Conservation (phyloP, 2,113 vertebrate species). For the Catharus minimus region DNA sequence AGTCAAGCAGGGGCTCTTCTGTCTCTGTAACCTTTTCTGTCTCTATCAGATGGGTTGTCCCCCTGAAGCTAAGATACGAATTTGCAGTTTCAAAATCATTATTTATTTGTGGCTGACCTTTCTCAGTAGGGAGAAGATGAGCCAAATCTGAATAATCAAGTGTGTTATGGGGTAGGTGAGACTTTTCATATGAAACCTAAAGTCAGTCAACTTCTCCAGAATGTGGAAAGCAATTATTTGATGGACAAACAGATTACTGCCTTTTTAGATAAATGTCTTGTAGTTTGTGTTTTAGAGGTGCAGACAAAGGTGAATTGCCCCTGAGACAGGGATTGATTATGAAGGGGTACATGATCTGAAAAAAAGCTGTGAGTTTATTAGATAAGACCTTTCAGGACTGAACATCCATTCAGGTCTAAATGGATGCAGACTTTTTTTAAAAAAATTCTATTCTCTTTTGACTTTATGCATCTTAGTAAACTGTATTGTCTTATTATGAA, state of each 20-base stretch:
- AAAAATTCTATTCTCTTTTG: neutral
- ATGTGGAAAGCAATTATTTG: neutral
- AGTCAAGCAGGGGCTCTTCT: neutral
- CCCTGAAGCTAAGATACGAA: neutral
- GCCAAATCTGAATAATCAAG: neutral
- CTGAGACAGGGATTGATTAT: neutral
- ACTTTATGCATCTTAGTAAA: neutral
- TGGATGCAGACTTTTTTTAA: neutral
- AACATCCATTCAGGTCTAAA: neutral
- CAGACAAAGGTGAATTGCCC: neutral
- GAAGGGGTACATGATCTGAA: neutral
- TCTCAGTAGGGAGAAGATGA: neutral
- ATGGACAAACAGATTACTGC: neutral
- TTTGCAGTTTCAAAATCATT: neutral
- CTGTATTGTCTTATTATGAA: neutral
- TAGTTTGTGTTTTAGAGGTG: neutral
- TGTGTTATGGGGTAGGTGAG: accelerated
- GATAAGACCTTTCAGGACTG: neutral
- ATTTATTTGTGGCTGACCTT: neutral
- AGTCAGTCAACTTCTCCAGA: neutral
- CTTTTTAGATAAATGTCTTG: neutral
- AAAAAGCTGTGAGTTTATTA: neutral
- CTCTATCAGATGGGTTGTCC: neutral
- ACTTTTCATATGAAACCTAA: neutral
- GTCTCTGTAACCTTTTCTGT: neutral